Conservation (phyloP, 1,140 invertebrate genomes). For the Bombus waltoni region DNA sequence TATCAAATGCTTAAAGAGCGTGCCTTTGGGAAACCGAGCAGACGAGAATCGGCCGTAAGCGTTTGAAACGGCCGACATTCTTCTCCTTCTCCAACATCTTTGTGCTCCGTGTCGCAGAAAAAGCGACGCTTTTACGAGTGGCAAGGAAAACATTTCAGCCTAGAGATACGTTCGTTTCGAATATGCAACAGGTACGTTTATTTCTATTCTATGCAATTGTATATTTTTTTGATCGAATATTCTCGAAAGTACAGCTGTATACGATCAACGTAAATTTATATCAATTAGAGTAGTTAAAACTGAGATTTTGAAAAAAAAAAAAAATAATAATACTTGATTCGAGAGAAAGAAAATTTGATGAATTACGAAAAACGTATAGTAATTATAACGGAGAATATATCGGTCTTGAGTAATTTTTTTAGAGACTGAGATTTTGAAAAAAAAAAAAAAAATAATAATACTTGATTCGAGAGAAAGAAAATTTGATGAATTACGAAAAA, state of each 20-base stretch:
- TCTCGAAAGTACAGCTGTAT: neutral
- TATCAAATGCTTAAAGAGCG: neutral
- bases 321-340: neutral
- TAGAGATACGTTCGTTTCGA: neutral
- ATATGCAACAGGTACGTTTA: conserved; percentile 5
- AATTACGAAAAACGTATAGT: neutral
- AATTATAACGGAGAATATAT: neutral
- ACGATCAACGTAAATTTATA: neutral
- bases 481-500: neutral
- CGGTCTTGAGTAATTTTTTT: neutral
- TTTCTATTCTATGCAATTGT: neutral
- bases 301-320: neutral
- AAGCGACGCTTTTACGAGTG: neutral
- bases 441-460: too few species aligned
- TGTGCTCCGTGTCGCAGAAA: conserved; percentile 1
- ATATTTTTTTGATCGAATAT: neutral
- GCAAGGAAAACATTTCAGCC: neutral
- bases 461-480: neutral
- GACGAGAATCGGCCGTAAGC: neutral
- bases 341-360: neutral
- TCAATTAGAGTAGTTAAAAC: neutral
- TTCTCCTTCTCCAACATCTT: neutral
- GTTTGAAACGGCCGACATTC: neutral
- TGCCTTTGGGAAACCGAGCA: conserved; percentile 6
- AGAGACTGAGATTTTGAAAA: neutral